These are phyloP conservation scores for Melolontha melolontha DNA, from an alignment of 2,888 invertebrate species.

Conservation along the genomic window DNA sequence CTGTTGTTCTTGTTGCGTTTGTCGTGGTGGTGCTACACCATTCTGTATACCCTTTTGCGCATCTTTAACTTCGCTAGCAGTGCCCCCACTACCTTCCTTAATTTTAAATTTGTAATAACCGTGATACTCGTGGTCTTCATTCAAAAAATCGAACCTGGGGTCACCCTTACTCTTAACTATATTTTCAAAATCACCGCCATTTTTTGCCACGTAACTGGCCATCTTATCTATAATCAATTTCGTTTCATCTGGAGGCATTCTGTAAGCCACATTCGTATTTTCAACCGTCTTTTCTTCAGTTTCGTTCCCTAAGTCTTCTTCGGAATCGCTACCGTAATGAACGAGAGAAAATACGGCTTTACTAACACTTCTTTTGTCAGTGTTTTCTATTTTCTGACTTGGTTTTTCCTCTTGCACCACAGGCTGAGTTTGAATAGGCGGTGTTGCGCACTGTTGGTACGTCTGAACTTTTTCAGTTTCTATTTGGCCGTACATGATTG, in stretches of 20 bases:
- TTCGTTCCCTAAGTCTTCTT: conserved; percentile 53
- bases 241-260: conserved; percentile 83
- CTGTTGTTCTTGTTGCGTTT: not conserved
- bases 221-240: conserved; percentile 95
- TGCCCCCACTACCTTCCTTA: conserved; percentile 64
- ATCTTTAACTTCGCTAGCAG: conserved; percentile 58
- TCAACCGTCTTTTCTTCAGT: conserved; percentile 48
- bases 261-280: conserved; percentile 47
- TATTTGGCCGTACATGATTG: conserved; percentile 63
- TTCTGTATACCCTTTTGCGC: conserved; percentile 54
- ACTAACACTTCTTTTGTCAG: conserved; percentile 15
- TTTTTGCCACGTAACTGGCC: conserved; percentile 95
- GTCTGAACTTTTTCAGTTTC: conserved; percentile 9
- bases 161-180: conserved; percentile 87
- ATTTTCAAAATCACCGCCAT: conserved; percentile 93
- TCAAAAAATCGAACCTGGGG: conserved; percentile 88
- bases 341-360: conserved; percentile 50
- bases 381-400: conserved; percentile 10
- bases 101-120: conserved; percentile 84
- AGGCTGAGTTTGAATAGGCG: conserved; percentile 5
- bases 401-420: conserved; percentile 13
- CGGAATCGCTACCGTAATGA: conserved; percentile 61
- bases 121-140: conserved; percentile 81
- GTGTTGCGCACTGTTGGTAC: not conserved
- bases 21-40: conserved; percentile 11